Conservation (phyloP, 1,140 invertebrate species). For the Ceratina calcarata region DNA sequence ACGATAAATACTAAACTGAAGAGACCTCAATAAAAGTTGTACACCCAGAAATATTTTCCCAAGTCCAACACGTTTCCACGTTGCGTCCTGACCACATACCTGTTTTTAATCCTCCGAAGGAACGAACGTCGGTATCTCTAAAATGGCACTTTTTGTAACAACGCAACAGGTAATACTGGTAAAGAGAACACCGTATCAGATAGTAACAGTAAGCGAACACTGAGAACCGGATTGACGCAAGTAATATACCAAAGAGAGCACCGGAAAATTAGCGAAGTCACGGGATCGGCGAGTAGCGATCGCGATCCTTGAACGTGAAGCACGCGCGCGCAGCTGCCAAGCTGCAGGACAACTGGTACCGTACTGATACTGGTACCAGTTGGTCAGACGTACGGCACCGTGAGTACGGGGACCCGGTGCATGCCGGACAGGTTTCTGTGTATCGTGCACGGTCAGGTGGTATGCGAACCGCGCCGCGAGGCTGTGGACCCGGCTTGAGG, state of each 20-base stretch:
- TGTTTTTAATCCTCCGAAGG: too few species aligned
- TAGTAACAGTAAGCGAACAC: too few species aligned
- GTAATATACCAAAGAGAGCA: too few species aligned
- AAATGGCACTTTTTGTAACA: too few species aligned
- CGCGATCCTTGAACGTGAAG: not conserved
- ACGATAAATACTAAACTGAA: too few species aligned
- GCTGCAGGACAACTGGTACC: constrained; percentile 55
- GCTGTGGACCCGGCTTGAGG: constrained; percentile 53
- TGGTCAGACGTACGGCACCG: constrained; percentile 53
- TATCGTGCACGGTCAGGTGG: constrained; percentile 32
- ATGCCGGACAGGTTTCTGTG: constrained; percentile 47
- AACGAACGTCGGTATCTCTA: too few species aligned
- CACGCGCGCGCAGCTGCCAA: constrained; percentile 31
- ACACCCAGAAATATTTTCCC: too few species aligned
- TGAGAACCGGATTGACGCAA: too few species aligned
- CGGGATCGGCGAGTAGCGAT: not conserved
- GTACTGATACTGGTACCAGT: constrained; percentile 65
- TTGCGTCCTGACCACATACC: too few species aligned
- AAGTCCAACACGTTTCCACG: too few species aligned
- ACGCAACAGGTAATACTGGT: too few species aligned
- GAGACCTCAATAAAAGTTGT: too few species aligned
- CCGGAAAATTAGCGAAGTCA: not conserved
- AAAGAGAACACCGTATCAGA: not conserved
- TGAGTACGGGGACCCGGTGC: constrained; percentile 40
- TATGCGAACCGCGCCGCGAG: constrained; percentile 22